phyloP scores from a whole-genome alignment of 2,888 invertebrate species.

The Unio pictorum region DNA sequence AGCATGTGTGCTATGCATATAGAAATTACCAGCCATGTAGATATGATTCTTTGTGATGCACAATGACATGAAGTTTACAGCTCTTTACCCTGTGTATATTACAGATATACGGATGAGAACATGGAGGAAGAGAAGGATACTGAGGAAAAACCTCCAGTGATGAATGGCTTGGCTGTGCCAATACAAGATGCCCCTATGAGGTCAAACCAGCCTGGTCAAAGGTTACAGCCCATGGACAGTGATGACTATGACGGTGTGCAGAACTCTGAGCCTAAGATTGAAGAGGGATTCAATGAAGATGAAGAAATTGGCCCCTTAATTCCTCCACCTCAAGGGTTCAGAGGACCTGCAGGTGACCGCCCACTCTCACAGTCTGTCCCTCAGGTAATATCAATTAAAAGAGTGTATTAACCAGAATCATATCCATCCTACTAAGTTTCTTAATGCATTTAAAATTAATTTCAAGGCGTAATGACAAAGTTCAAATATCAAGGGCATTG shows the following conservation, averaged over 20 bases:
- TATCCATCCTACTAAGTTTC: neutral
- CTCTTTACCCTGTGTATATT: neutral
- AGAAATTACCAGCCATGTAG: neutral
- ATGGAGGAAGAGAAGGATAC: conserved; percentile 39
- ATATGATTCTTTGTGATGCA: neutral
- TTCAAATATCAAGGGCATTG: no score
- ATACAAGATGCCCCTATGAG: conserved; percentile 45
- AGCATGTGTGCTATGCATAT: neutral
- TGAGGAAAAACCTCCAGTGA: conserved; percentile 38
- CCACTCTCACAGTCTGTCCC: conserved; percentile 59
- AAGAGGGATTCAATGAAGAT: conserved; percentile 42
- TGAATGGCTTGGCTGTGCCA: conserved; percentile 54
- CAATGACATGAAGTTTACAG: neutral
- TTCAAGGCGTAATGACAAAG: neutral
- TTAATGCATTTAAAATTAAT: neutral
- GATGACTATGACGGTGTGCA: conserved; percentile 34
- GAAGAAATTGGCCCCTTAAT: conserved; percentile 52
- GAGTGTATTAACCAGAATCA: neutral
- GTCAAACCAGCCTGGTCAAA: conserved; percentile 42
- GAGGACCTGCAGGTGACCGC: conserved; percentile 45
- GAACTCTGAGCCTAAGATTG: conserved; percentile 8
- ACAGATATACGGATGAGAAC: conserved; percentile 52
- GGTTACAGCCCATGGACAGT: conserved; percentile 36
- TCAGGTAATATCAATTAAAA: conserved; percentile 39
- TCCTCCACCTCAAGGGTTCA: conserved; percentile 61